These are phyloP conservation scores for Orchesella flavescens DNA, from an alignment of 2,888 invertebrate genomes.

Conservation along the genomic window DNA sequence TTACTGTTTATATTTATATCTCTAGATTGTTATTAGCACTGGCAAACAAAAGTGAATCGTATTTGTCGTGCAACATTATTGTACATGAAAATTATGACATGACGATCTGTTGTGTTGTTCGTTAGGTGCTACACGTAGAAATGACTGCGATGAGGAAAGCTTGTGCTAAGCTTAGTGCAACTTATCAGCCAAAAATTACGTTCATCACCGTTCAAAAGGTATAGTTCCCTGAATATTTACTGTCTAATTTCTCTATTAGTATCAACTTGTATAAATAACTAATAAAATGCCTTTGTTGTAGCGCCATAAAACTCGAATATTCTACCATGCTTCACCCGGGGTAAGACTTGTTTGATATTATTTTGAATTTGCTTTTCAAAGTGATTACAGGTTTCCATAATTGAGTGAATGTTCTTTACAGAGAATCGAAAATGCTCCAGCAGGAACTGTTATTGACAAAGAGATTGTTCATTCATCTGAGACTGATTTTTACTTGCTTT, in stretches of 20 bases:
- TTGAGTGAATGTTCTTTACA: too few species aligned
- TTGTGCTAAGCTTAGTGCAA: slow-evolving; percentile 75
- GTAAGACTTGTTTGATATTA: too few species aligned
- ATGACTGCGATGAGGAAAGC: slow-evolving; percentile 75
- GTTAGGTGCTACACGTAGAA: slow-evolving; percentile 72
- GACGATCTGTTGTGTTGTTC: neutral
- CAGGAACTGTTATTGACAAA: slow-evolving; percentile 76
- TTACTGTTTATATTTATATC: too few species aligned
- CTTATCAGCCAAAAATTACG: slow-evolving; percentile 78
- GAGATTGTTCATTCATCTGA: slow-evolving; percentile 76
- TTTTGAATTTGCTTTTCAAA: slow-evolving; percentile 59
- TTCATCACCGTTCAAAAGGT: slow-evolving; percentile 79
- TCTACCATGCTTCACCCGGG: slow-evolving; percentile 76
- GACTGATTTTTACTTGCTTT: slow-evolving; percentile 77
- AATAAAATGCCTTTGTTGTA: too few species aligned
- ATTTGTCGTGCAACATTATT: too few species aligned
- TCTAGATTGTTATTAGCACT: too few species aligned
- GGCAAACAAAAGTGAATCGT: too few species aligned
- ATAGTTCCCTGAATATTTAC: neutral
- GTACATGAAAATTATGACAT: neutral
- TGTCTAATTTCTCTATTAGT: neutral
- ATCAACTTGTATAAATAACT: neutral
- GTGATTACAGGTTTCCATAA: neutral
- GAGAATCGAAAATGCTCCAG: slow-evolving; percentile 74
- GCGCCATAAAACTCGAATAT: slow-evolving; percentile 77